A percentile compares a stretch with the other conserved stretches of the same genome.
Evolutionary conservation across 2,888 invertebrate species (phyloP).

Genomic region (Drosophila bunnanda): DNA sequence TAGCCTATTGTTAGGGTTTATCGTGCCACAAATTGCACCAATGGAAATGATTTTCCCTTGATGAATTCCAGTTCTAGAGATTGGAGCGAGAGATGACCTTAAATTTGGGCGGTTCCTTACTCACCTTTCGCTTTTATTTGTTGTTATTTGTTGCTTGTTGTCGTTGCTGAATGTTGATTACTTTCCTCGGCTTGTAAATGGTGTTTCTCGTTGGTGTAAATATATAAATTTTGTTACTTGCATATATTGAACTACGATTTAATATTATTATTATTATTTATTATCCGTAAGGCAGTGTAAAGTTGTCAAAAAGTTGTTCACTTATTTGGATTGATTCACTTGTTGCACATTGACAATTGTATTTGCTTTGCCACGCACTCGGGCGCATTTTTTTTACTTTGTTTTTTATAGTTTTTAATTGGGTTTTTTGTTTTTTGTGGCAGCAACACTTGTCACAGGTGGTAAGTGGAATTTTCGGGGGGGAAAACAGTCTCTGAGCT

Average conservation of each 20-base stretch:
- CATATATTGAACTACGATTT: conserved; percentile 42
- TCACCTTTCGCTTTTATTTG: conserved; percentile 40
- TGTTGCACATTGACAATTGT: conserved; percentile 48
- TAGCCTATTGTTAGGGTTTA: neutral
- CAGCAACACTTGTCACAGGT: conserved; percentile 30
- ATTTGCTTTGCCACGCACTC: conserved; percentile 40
- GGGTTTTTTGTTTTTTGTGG: conserved; percentile 8
- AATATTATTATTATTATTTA: conserved; percentile 27
- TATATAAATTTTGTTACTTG: conserved; percentile 37
- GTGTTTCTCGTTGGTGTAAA: conserved; percentile 12
- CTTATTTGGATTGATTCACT: conserved; percentile 38
- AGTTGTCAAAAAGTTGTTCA: conserved; percentile 66
- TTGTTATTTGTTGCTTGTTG: conserved; percentile 12
- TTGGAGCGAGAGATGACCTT: conserved; percentile 2
- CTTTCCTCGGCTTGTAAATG: conserved; percentile 11
- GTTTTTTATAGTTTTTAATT: conserved; percentile 1
- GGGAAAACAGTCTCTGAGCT: conserved; percentile 14
- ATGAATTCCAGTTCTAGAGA: conserved; percentile 5
- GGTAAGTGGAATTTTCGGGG: conserved; percentile 7
- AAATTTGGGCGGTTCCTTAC: conserved; percentile 1
- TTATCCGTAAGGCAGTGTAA: conserved; percentile 75
- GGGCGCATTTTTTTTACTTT: conserved; percentile 31
- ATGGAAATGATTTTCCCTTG: conserved; percentile 8
- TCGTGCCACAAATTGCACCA: conserved; percentile 12
- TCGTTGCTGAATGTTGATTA: conserved; percentile 45